Evolutionary conservation across 2,797 vertebrate species (phyloP).

Genomic region (Argentina silus): DNA sequence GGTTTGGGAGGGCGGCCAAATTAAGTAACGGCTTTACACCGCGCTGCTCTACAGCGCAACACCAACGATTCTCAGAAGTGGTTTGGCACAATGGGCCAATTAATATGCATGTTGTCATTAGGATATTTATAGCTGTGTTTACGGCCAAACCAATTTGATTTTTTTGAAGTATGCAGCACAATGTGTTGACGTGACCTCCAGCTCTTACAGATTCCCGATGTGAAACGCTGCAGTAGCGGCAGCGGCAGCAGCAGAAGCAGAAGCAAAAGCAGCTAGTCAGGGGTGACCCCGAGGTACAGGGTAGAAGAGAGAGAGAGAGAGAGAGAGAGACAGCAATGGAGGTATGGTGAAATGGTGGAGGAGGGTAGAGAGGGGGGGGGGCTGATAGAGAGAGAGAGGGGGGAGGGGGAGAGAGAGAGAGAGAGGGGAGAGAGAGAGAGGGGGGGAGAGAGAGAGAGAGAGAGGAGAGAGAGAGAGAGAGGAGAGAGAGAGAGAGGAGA

Average conservation of each 20-base stretch:
- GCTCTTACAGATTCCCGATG: slow-evolving; percentile 17
- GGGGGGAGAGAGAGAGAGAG: background rate
- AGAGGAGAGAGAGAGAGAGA: slow-evolving; percentile 1
- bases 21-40: slow-evolving; percentile 54
- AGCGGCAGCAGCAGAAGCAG: slow-evolving; percentile 36
- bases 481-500: slow-evolving; percentile 2
- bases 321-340: background rate
- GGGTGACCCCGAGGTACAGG: slow-evolving; percentile 41
- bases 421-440: background rate
- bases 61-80: slow-evolving; percentile 30
- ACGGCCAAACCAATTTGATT: slow-evolving; percentile 38
- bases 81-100: slow-evolving; percentile 58
- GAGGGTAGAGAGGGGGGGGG: background rate
- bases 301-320: background rate
- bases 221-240: slow-evolving; percentile 23
- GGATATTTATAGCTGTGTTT: slow-evolving; percentile 56
- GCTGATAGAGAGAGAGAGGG: background rate
- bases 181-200: slow-evolving; percentile 15
- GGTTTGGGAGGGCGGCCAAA: slow-evolving; percentile 59
- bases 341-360: background rate
- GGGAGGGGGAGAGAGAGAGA: background rate
- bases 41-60: slow-evolving; percentile 41
- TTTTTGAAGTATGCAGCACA: slow-evolving; percentile 1
- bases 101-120: slow-evolving; percentile 64
- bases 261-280: slow-evolving; percentile 55